Conservation (phyloP, 92 coral and sea anemone species). For the Heliopora coerulea region DNA sequence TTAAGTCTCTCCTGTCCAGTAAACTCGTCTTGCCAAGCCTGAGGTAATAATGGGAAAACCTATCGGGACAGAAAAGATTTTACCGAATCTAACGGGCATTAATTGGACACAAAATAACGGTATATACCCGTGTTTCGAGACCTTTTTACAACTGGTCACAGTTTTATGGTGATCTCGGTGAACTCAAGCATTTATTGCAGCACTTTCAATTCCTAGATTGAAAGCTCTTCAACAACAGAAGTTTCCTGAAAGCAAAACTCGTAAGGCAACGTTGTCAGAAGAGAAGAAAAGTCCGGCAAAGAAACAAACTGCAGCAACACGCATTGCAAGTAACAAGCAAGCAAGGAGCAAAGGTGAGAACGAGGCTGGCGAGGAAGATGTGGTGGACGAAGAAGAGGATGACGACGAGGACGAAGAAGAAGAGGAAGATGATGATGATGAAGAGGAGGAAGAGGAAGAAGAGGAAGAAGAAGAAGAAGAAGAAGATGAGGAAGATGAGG, state of each 20-base stretch:
- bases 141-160: too few relatives aligned
- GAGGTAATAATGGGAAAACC: too few relatives aligned
- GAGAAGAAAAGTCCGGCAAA: conserved; percentile 94
- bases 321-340: conserved; percentile 63
- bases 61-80: too few relatives aligned
- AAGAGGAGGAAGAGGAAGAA: conserved; percentile 86
- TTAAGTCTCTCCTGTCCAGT: too few relatives aligned
- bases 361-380: conserved; percentile 75
- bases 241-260: conserved; percentile 79
- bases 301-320: conserved; percentile 54
- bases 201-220: too few relatives aligned
- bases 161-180: too few relatives aligned
- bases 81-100: too few relatives aligned
- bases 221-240: conserved; percentile 92
- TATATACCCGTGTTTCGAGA: too few relatives aligned
- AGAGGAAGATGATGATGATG: conserved; percentile 58
- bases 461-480: conserved; percentile 65
- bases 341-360: conserved; percentile 81
- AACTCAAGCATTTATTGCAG: too few relatives aligned
- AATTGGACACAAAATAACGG: too few relatives aligned
- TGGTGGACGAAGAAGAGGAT: conserved; percentile 64
- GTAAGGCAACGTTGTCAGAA: conserved; percentile 21
- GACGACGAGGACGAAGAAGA: conserved; percentile 74
- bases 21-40: too few relatives aligned
- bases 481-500: conserved; percentile 80